Conservation (phyloP, 2,797 vertebrate genomes). For the Vultur gryphus region DNA sequence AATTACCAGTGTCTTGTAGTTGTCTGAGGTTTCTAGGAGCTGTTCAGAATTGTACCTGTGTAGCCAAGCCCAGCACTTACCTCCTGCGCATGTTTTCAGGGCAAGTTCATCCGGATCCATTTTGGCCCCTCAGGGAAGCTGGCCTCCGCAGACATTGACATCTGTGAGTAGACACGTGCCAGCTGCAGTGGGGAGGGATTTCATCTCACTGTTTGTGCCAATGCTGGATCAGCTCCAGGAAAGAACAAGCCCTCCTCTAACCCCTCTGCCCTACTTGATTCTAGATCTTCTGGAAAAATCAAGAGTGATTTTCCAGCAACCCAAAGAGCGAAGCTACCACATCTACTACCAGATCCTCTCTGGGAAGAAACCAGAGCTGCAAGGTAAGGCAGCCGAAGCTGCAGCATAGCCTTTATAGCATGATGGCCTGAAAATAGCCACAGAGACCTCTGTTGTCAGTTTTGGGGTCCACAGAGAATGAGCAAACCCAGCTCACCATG, state of each 20-base stretch:
- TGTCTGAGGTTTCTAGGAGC: not conserved
- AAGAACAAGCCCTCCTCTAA: not conserved
- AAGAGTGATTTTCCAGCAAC: conserved; percentile 96
- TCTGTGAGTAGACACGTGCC: conserved; percentile 80
- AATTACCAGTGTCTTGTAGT: not conserved
- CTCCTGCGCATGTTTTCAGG: conserved; percentile 68
- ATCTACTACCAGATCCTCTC: conserved; percentile 97
- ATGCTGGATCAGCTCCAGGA: not conserved
- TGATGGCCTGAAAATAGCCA: not conserved
- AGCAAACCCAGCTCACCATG: not conserved
- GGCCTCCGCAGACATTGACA: conserved; percentile 90
- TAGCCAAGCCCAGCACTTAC: not conserved
- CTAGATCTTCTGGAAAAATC: conserved; percentile 96
- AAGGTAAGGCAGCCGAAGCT: conserved; percentile 73
- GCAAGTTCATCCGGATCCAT: conserved; percentile 95
- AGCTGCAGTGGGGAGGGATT: not conserved
- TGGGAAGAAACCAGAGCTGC: conserved; percentile 90
- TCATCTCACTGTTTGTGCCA: not conserved
- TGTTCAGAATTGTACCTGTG: not conserved
- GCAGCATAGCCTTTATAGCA: not conserved
- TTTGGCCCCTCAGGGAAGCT: conserved; percentile 91
- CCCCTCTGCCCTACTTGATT: not conserved
- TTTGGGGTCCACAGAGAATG: not conserved
- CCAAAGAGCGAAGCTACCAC: conserved; percentile 90
- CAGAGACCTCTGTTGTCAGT: not conserved